Evolutionary conservation across 2,888 invertebrate genomes (phyloP).

Genomic region (Xanthostigma xanthostigma): DNA sequence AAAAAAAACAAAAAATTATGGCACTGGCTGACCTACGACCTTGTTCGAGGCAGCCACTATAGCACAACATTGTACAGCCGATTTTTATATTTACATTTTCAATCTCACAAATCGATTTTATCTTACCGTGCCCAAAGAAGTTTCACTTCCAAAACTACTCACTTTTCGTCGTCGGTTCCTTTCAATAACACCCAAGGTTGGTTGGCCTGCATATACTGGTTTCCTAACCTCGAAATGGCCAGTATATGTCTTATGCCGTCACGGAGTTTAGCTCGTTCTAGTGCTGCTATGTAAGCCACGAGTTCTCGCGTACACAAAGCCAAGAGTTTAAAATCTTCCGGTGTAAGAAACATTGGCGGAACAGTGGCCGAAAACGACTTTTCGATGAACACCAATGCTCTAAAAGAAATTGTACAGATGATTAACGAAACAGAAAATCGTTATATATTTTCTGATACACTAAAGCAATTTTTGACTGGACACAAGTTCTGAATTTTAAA

Average conservation of each 20-base stretch:
- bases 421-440: background rate
- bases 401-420: conserved; percentile 20
- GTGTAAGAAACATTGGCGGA: conserved; percentile 42
- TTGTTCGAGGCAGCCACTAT: too few species aligned
- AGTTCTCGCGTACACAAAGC: conserved; percentile 68
- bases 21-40: too few species aligned
- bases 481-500: too few species aligned
- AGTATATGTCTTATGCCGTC: conserved; percentile 78
- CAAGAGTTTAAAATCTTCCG: conserved; percentile 57
- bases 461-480: too few species aligned
- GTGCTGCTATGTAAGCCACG: conserved; percentile 49
- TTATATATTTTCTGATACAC: background rate
- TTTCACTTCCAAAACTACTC: conserved; percentile 18
- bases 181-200: conserved; percentile 94
- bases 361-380: conserved; percentile 64
- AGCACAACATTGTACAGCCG: too few species aligned
- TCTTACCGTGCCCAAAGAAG: too few species aligned
- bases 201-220: conserved; percentile 89
- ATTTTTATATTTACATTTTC: too few species aligned
- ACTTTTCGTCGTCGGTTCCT: conserved; percentile 63
- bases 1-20: too few species aligned
- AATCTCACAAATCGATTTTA: too few species aligned
- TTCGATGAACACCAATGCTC: conserved; percentile 76
- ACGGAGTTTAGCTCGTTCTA: conserved; percentile 66
- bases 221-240: conserved; percentile 79